Evolutionary conservation across 2,888 invertebrate genomes (phyloP), one percentile per base, ranked within the genome.

Genomic region (Ormyrus pomaceus): DNA sequence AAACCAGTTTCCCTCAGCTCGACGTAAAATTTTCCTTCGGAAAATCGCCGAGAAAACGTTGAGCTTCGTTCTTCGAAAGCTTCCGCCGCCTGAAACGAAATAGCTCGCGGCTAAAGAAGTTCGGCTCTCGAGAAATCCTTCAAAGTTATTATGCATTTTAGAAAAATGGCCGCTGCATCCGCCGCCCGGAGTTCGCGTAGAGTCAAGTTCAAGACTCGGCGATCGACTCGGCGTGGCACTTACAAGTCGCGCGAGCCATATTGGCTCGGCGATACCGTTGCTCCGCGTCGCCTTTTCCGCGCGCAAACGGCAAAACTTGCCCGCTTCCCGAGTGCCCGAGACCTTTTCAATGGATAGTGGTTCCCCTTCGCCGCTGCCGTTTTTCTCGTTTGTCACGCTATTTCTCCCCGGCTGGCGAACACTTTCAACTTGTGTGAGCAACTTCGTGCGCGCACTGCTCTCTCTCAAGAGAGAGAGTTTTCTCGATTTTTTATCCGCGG

Each of bases 291-390:
- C 62, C 69, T 75, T 68, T 66, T 68, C 59, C 53, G 2, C 6
- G 19, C 48, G 8, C 11, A n/a, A 56, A n/a, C 8, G 10, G 58
- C n/a, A 70, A 77, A 62, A 64, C 76, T 69, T 19, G 62, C 69
- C 34, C 19, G 66, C 58, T 53, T 55, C n/a, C 45, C 11, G 46
- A 6, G 46, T n/a, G 19, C 58, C 48, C 65, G 51, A 61, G 61
- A 48, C 75, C 59, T 75, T 68, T 76, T 69, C 75, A 76, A 76
- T 68, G 68, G 68, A 76, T 76, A 56, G 53, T 55, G 66, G 74
- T 51, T 74, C 66, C n/a, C 66, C 58, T 74, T 66, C 59, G 55
- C 45, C 45, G 11, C 7, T 6, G 19, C 4, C 19, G 50, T 69
- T 69, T 69, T 69, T 56, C 69, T 70, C 50, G 10, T 19, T 19